Base-by-base conservation (phyloP, 2,113 vertebrate species). In the Leptocoma aspasia region DNA sequence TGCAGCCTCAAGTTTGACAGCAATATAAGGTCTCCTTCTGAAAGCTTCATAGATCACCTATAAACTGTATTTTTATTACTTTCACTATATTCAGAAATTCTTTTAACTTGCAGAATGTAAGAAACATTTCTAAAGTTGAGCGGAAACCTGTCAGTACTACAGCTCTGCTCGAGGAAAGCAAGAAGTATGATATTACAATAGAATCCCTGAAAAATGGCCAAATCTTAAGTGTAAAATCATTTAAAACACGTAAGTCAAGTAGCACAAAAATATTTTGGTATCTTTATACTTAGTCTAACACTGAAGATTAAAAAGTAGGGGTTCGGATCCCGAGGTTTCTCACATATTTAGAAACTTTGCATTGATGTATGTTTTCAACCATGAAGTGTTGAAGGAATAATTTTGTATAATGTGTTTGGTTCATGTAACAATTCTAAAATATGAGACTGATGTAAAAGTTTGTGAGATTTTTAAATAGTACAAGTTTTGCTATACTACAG, bases 231-330 rank as follows among this genome's bases (percentile, higher is more conserved):
- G 68, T 83, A 71, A 99, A 97, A 92, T 97, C 97, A 44, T 98
- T 99, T 96, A 88, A 97, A 81, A 97, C 98, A 54, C 15, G 98
- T 99, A 98, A 98, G 97, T 97, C 61, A 2, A 28, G 26, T 70
- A 45, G 11, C 21, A 63, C 33, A 82, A 73, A 91, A 82, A 35
- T 60, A 37, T 56, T 73, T 83, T 84, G 18, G 2, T 61, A 35
- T 56, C 2, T 54, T 83, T 53, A 45, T 37, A 60, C 2, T 65
- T 71, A 78, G 27, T 23, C 9, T 71, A 37, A 52, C 39, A 52
- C 10, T 56, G 65, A 82, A 92, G 52, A 44, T 64, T 59, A 63
- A 76, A 57, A 90, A 54, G 9, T 20, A 41, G 22, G 3, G 0
- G 7, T 64, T 59, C 71, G 68, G 61, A 68, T 65, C 30, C 13